phyloP scores from a whole-genome alignment of 2,888 invertebrate genomes.

The Clostera curtula region DNA sequence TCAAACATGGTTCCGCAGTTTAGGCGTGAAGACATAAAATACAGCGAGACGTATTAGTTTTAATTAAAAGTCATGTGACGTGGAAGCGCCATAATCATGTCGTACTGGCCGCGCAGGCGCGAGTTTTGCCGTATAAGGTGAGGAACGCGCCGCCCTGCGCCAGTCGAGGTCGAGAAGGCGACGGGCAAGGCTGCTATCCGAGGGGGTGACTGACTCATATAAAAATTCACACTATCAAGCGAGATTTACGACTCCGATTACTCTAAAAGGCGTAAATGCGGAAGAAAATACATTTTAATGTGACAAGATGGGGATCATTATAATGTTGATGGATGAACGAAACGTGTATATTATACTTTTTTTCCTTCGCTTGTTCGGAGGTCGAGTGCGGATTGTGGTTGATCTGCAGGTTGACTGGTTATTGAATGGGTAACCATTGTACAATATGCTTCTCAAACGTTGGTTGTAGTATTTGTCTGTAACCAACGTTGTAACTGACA shows the following conservation, averaged over 20 bases:
- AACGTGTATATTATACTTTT: conserved; percentile 16
- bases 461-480: no score
- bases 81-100: conserved; percentile 33
- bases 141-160: conserved; percentile 33
- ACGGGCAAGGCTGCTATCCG: conserved; percentile 33
- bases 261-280: conserved; percentile 39
- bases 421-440: no score
- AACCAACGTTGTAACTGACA: no score
- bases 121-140: conserved; percentile 40
- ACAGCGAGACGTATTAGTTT: no score
- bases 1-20: no score
- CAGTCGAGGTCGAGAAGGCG: conserved; percentile 32
- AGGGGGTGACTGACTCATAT: conserved; percentile 57
- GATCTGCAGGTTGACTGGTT: no score
- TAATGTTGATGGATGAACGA: conserved; percentile 28
- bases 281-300: conserved; percentile 38
- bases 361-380: conserved; percentile 17
- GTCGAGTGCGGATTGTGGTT: no score
- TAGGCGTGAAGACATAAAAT: no score
- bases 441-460: no score
- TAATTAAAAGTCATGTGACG: conserved; percentile 33
- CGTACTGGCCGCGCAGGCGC: conserved; percentile 16
- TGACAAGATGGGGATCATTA: conserved; percentile 21
- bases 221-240: conserved; percentile 47
- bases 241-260: conserved; percentile 48